Percentiles rank a stretch among this genome's conserved stretches.
Conservation (phyloP, 2,797 vertebrate species). For the Gambelia wislizenii region DNA sequence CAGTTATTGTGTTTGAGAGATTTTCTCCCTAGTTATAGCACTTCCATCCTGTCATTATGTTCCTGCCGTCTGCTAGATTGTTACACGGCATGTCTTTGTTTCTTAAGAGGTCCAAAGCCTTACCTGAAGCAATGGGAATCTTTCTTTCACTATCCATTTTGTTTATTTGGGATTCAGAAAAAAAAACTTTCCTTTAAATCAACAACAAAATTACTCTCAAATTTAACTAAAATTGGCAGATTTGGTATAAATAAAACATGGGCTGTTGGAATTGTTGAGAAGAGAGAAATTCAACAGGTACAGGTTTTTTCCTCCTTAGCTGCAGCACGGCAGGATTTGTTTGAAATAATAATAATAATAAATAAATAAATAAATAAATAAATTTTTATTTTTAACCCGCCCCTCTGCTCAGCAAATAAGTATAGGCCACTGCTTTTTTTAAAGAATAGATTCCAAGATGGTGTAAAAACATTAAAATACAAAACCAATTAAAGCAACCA, state of each 20-base stretch:
- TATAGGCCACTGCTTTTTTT: background rate
- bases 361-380: too few relatives aligned
- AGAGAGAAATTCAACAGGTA: background rate
- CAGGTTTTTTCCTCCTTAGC: background rate
- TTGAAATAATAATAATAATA: too few relatives aligned
- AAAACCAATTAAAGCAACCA: background rate
- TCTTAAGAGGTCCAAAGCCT: conserved; percentile 27
- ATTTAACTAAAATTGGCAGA: background rate
- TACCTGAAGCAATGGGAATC: conserved; percentile 23
- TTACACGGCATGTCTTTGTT: conserved; percentile 38
- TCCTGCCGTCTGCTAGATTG: conserved; percentile 31
- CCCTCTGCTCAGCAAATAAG: too few relatives aligned
- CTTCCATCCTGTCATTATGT: conserved; percentile 30
- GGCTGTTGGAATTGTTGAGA: background rate
- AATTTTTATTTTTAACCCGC: too few relatives aligned
- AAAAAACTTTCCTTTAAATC: conserved; percentile 7
- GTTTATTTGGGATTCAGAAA: background rate
- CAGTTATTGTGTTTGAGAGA: conserved; percentile 48
- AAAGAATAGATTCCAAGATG: background rate
- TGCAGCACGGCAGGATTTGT: background rate
- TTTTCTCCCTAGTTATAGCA: conserved; percentile 45
- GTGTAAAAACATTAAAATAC: background rate
- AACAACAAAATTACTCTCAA: background rate
- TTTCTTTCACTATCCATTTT: background rate
- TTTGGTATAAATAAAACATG: background rate